phyloP scores from a whole-genome alignment of 2,888 invertebrate species.

The Eupithecia insigniata region DNA sequence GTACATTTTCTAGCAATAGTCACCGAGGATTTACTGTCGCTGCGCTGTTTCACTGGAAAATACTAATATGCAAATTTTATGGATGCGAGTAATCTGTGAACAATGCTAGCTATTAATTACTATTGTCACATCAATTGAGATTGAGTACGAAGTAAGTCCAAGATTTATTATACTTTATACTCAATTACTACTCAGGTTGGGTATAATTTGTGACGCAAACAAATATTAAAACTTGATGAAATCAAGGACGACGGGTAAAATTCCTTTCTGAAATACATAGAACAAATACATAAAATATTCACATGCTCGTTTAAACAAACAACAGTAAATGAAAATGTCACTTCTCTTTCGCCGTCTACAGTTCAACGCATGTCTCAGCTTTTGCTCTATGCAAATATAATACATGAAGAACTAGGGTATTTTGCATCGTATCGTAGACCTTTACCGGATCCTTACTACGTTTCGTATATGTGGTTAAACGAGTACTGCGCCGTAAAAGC shows the following conservation, averaged over 20 bases:
- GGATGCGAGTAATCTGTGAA: background rate
- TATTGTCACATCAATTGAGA: background rate
- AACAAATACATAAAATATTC: background rate
- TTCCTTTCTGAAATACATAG: background rate
- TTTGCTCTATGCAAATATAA: constrained; percentile 55
- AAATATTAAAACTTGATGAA: background rate
- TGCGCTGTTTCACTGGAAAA: background rate
- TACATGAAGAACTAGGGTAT: constrained; percentile 62
- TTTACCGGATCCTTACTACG: constrained; percentile 61
- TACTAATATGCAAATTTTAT: constrained; percentile 1
- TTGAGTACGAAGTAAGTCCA: background rate
- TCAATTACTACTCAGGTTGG: background rate
- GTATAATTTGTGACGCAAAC: background rate
- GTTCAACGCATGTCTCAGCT: constrained; percentile 29
- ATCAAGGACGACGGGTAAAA: background rate
- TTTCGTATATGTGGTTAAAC: constrained; percentile 61
- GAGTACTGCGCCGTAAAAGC: constrained; percentile 70
- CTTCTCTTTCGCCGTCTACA: constrained; percentile 32
- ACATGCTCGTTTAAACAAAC: constrained; percentile 8
- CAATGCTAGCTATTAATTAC: background rate
- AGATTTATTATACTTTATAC: constrained; percentile 3
- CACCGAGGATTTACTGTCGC: background rate
- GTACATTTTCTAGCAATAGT: constrained; percentile 14
- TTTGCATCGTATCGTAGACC: constrained; percentile 64
- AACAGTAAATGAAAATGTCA: constrained; percentile 35